Conservation (phyloP, 2,888 invertebrate species). For the Julus scandinavius region DNA sequence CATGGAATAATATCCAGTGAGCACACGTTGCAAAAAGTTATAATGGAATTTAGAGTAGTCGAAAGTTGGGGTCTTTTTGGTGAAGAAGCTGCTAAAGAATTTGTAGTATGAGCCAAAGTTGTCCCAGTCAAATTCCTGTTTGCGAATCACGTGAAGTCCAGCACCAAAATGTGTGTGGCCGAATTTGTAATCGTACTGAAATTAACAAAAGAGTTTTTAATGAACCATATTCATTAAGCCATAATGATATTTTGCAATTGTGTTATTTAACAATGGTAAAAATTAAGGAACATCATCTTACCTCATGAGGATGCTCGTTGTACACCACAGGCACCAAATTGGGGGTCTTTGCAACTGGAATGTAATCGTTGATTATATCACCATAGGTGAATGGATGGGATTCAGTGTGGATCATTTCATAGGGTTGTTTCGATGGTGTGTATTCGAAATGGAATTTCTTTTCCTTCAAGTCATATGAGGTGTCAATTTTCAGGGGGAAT, state of each 20-base stretch:
- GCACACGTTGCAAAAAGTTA: slow-evolving; percentile 37
- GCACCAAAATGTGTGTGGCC: slow-evolving; percentile 56
- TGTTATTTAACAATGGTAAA: too few relatives aligned
- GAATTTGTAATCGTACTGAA: slow-evolving; percentile 53
- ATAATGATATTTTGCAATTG: too few relatives aligned
- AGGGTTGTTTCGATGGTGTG: slow-evolving; percentile 52
- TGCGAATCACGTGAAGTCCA: slow-evolving; percentile 50
- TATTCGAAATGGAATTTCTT: slow-evolving; percentile 54
- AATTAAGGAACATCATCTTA: slow-evolving; percentile 34
- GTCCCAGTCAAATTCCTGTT: slow-evolving; percentile 53
- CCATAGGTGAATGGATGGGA: slow-evolving; percentile 43
- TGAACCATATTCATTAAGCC: too few relatives aligned
- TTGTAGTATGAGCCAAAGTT: slow-evolving; percentile 56
- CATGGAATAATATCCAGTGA: slow-evolving; percentile 52
- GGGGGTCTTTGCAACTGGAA: not conserved
- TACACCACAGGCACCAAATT: slow-evolving; percentile 45
- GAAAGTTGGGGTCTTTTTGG: slow-evolving; percentile 49
- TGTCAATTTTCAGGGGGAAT: slow-evolving; percentile 53
- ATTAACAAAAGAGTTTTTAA: not conserved
- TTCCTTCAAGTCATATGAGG: slow-evolving; percentile 45
- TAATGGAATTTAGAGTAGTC: slow-evolving; percentile 50
- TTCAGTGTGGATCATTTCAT: slow-evolving; percentile 54
- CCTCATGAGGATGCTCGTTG: slow-evolving; percentile 49
- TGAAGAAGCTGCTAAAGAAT: slow-evolving; percentile 54
- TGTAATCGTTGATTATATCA: slow-evolving; percentile 17